Conservation (phyloP, 2,888 invertebrate genomes). For the Perizoma affinitatum region DNA sequence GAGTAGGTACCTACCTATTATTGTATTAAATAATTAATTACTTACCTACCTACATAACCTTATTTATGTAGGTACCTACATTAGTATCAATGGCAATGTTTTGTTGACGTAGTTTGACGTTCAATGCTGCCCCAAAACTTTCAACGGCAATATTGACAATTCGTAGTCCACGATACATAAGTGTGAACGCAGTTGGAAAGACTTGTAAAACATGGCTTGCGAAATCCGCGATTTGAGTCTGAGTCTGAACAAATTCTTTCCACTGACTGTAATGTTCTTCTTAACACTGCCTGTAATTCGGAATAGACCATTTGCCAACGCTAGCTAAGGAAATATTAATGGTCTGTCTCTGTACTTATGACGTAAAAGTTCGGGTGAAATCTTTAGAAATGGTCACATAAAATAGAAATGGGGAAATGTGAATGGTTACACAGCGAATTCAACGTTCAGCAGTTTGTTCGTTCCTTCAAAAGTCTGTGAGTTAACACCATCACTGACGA, state of each 20-base stretch:
- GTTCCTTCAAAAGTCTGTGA: too few relatives aligned
- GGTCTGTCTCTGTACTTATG: conserved; percentile 31
- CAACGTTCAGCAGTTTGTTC: too few relatives aligned
- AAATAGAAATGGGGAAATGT: too few relatives aligned
- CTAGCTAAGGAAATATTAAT: conserved; percentile 47
- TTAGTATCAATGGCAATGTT: background rate
- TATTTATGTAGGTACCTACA: too few relatives aligned
- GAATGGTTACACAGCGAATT: too few relatives aligned
- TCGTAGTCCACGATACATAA: conserved; percentile 13
- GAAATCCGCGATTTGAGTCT: conserved; percentile 25
- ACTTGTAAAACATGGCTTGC: conserved; percentile 13
- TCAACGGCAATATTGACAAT: conserved; percentile 33
- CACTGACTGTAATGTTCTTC: conserved; percentile 31
- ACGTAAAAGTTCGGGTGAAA: conserved; percentile 12
- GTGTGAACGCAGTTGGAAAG: conserved; percentile 8
- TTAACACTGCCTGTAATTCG: conserved; percentile 26
- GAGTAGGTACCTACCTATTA: too few relatives aligned
- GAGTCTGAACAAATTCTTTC: conserved; percentile 45
- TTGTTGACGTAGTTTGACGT: background rate
- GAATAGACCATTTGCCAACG: conserved; percentile 43
- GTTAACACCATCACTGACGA: too few relatives aligned
- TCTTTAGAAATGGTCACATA: conserved; percentile 29
- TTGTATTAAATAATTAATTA: too few relatives aligned
- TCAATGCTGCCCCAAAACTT: conserved; percentile 29
- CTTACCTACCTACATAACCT: too few relatives aligned